A percentile compares a stretch with the other conserved stretches of the same genome.
Conservation (phyloP, 2,888 invertebrate species). For the Hybos culiciformis region DNA sequence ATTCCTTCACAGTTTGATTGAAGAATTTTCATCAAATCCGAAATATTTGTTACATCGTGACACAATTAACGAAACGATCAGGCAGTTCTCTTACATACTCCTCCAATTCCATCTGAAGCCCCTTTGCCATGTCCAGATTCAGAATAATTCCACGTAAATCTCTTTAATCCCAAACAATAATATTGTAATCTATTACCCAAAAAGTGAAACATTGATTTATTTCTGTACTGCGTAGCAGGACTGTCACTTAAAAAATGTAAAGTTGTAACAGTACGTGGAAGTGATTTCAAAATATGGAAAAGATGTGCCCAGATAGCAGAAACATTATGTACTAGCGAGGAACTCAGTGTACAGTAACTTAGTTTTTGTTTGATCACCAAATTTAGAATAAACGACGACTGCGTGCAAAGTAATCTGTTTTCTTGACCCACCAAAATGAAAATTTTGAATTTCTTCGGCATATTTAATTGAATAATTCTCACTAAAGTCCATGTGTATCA, state of each 20-base stretch:
- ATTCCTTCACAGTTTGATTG: neutral
- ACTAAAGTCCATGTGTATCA: neutral
- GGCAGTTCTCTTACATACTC: neutral
- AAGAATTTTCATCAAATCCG: neutral
- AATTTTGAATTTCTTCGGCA: neutral
- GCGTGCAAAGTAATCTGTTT: slow-evolving; percentile 3
- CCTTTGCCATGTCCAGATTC: neutral
- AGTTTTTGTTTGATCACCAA: neutral
- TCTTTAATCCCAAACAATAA: neutral
- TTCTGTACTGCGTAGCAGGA: neutral
- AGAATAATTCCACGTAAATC: neutral
- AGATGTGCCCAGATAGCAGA: slow-evolving; percentile 5
- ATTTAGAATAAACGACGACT: neutral
- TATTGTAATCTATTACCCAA: neutral
- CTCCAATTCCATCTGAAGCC: neutral
- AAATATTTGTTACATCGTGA: neutral
- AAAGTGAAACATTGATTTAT: neutral
- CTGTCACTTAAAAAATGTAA: neutral
- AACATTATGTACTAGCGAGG: too few relatives aligned
- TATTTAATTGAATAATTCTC: neutral
- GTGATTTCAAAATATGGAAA: neutral
- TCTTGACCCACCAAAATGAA: too few relatives aligned
- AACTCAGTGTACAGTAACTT: too few relatives aligned
- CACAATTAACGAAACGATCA: neutral
- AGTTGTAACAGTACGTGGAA: neutral